Percentiles rank a stretch among this genome's conserved stretches.
These are phyloP conservation scores for Melanotaenia parkinsoni DNA, from an alignment of 2,797 vertebrate species.

Conservation along the genomic window DNA sequence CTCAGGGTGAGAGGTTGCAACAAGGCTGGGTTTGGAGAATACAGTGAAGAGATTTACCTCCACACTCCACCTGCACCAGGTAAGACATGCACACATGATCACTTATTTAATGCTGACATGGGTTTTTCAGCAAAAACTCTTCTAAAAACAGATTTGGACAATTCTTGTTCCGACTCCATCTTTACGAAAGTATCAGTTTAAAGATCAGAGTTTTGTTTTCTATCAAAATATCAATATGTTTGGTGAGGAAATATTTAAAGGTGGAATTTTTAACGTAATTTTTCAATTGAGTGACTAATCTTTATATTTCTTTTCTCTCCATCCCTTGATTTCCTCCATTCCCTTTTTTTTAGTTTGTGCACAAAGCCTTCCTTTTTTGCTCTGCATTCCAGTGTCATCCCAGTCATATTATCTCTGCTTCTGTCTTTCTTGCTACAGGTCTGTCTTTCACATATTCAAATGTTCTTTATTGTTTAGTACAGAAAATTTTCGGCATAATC, in stretches of 20 bases:
- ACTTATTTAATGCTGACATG: not conserved
- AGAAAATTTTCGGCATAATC: conserved; percentile 8
- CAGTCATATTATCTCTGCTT: conserved; percentile 38
- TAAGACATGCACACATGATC: conserved; percentile 64
- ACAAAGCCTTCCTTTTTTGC: conserved; percentile 45
- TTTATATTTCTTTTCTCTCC: conserved; percentile 60
- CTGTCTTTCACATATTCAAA: conserved; percentile 42
- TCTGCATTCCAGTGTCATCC: conserved; percentile 53
- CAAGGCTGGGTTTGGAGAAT: conserved; percentile 94
- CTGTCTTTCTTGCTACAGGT: conserved; percentile 52
- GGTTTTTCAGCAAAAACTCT: not conserved
- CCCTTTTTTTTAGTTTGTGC: conserved; percentile 46
- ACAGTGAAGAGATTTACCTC: conserved; percentile 96
- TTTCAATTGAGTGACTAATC: conserved; percentile 43
- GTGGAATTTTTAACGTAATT: conserved; percentile 22
- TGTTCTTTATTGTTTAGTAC: conserved; percentile 10
- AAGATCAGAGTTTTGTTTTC: not conserved
- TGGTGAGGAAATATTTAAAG: conserved; percentile 8
- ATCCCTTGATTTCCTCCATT: conserved; percentile 60
- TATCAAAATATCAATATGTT: conserved; percentile 8
- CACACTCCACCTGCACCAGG: conserved; percentile 94
- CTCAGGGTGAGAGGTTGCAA: conserved; percentile 94
- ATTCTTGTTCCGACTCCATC: conserved; percentile 6
- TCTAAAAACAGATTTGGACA: not conserved
- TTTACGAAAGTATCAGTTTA: not conserved